Percentiles rank a stretch among this genome's conserved stretches.
Evolutionary conservation across 2,797 vertebrate species (phyloP).

Genomic region (Peromyscus eremicus): DNA sequence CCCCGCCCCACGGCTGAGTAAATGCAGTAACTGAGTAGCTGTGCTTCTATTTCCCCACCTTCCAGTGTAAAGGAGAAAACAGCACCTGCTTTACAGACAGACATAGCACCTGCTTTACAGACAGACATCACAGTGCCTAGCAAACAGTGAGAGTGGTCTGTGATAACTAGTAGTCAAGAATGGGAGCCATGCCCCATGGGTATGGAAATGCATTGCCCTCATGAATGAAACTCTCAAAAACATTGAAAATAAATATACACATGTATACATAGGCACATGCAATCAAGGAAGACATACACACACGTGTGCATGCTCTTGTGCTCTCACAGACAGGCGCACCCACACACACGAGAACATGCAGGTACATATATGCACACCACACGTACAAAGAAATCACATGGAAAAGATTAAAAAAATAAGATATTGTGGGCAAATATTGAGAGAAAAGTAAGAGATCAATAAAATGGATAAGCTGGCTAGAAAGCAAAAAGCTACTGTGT

Average conservation of each 20-base stretch:
- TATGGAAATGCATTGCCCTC: not conserved
- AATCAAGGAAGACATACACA: not conserved
- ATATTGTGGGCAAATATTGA: not conserved
- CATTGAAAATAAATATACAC: not conserved
- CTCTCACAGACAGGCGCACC: not conserved
- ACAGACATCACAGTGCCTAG: not conserved
- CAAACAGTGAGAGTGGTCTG: not conserved
- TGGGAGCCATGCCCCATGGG: not conserved
- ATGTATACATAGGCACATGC: too few species aligned
- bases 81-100: not conserved
- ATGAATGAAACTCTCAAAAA: not conserved
- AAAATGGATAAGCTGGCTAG: not conserved
- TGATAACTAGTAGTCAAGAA: not conserved
- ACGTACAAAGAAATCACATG: not conserved
- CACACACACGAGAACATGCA: not conserved
- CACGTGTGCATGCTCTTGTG: not conserved
- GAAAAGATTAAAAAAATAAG: not conserved
- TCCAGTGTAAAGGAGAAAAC: not conserved
- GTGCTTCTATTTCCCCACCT: not conserved
- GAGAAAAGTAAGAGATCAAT: not conserved
- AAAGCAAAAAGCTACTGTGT: not conserved
- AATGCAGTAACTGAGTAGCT: not conserved
- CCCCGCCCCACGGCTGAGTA: rapidly evolving
- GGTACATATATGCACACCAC: not conserved
- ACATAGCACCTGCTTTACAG: not conserved